phyloP scores from a whole-genome alignment of 2,888 invertebrate species.

The Macrophya alboannulata region DNA sequence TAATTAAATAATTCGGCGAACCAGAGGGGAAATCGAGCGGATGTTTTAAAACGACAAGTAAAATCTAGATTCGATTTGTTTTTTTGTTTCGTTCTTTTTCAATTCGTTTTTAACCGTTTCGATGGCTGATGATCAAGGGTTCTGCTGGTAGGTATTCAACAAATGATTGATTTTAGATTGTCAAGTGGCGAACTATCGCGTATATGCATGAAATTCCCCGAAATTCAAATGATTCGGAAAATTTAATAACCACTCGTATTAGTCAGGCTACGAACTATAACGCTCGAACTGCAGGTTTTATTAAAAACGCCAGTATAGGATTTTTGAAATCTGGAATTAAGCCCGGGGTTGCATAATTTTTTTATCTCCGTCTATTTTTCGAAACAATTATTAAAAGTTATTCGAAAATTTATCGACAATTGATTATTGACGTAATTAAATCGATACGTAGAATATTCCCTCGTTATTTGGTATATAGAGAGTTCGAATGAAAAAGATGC shows the following conservation, averaged over 20 bases:
- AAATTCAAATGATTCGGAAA: background rate
- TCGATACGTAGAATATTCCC: too few species aligned
- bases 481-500: too few species aligned
- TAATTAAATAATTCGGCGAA: background rate
- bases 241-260: background rate
- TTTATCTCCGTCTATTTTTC: background rate
- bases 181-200: background rate
- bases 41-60: background rate
- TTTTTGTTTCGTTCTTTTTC: background rate
- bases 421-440: too few species aligned
- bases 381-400: too few species aligned
- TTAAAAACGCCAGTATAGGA: background rate
- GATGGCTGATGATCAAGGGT: background rate
- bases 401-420: too few species aligned
- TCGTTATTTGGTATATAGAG: too few species aligned
- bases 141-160: background rate
- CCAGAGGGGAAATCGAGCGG: background rate
- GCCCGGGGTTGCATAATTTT: background rate
- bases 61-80: background rate
- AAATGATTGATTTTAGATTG: constrained; percentile 20
- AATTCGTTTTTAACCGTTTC: background rate
- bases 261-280: background rate
- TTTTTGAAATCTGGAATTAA: background rate
- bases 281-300: background rate
- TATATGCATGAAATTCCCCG: background rate